These are phyloP conservation scores for Gopherus evgoodei DNA, from an alignment of 2,113 vertebrate genomes.

Conservation along the genomic window DNA sequence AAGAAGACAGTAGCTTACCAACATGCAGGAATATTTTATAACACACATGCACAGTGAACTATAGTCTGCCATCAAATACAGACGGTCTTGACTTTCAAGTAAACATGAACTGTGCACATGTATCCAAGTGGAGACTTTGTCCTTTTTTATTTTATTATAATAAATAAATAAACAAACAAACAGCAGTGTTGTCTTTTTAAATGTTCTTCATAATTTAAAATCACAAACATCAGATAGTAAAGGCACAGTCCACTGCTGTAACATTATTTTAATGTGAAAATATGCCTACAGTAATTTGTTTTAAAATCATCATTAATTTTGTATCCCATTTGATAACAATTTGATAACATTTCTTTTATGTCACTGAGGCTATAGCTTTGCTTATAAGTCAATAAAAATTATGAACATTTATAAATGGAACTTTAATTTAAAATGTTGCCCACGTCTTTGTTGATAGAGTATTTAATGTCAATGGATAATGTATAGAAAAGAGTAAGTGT, in stretches of 20 bases:
- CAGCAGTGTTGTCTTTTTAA: neutral
- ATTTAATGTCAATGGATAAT: neutral
- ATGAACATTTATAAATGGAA: neutral
- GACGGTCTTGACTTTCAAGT: neutral
- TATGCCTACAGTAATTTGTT: neutral
- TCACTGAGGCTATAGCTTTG: neutral
- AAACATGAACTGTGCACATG: neutral
- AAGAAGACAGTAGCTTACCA: neutral
- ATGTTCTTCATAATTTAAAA: neutral
- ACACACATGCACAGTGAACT: neutral
- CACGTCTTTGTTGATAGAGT: neutral
- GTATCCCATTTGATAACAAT: neutral
- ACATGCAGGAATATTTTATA: neutral
- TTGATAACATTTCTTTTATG: neutral
- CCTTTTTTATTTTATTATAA: neutral
- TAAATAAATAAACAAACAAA: neutral
- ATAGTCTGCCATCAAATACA: accelerated
- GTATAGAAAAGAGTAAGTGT: neutral
- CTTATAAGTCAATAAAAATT: neutral
- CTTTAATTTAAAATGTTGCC: neutral
- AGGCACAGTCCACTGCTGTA: neutral
- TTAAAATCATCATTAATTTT: neutral
- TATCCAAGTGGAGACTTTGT: neutral
- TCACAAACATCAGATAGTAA: neutral
- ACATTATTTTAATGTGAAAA: neutral